A percentile compares a stretch with the other conserved stretches of the same genome.
phyloP scores from a whole-genome alignment of 2,797 vertebrate species.

The Pampus argenteus region DNA sequence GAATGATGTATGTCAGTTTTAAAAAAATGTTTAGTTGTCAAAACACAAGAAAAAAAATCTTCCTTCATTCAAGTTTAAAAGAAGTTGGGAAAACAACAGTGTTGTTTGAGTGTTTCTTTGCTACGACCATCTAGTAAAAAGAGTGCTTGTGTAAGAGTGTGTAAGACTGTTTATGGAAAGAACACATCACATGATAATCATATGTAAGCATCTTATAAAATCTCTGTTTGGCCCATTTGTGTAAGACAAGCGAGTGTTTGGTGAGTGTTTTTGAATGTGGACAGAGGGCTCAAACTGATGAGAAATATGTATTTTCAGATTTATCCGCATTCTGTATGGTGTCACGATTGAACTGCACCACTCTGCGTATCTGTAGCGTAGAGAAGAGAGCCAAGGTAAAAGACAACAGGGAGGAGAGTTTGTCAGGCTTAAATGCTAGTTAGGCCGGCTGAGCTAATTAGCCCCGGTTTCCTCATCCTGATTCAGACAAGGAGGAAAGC shows the following conservation, averaged over 20 bases:
- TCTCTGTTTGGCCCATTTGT: background rate
- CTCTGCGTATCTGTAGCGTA: slow-evolving; percentile 21
- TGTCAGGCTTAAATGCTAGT: slow-evolving; percentile 66
- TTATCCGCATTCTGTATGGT: slow-evolving; percentile 15
- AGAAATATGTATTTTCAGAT: slow-evolving; percentile 26
- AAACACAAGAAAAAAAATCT: background rate
- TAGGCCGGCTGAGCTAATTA: slow-evolving; percentile 78
- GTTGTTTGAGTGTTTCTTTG: background rate
- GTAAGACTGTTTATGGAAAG: background rate
- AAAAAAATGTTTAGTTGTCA: background rate
- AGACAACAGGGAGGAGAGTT: slow-evolving; percentile 54
- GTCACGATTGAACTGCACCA: background rate
- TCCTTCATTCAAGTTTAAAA: background rate
- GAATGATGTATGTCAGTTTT: background rate
- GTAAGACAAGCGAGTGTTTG: background rate
- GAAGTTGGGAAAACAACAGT: background rate
- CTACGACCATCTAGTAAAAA: background rate
- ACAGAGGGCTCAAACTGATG: background rate
- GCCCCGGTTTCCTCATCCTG: slow-evolving; percentile 66
- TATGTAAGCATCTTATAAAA: background rate
- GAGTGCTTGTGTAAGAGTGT: background rate
- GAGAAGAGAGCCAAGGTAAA: slow-evolving; percentile 22
- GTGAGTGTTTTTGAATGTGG: slow-evolving; percentile 1
- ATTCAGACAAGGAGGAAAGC: slow-evolving; percentile 70
- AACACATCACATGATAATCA: slow-evolving; percentile 1